Conservation (phyloP, 2,113 vertebrate species). For the Amblyornis subalaris region DNA sequence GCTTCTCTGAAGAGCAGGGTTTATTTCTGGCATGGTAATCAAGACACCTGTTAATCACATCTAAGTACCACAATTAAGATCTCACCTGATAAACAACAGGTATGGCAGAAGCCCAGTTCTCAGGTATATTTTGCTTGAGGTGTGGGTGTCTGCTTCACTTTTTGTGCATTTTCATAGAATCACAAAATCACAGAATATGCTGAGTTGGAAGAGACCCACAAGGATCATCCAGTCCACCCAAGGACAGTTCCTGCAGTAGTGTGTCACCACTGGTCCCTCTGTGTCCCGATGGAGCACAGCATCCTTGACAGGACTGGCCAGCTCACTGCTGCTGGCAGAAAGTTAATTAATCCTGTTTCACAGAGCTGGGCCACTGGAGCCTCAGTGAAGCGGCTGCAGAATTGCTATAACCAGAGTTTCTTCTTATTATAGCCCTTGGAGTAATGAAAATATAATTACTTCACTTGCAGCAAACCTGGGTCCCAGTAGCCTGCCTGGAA, state of each 20-base stretch:
- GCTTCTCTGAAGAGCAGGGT: neutral
- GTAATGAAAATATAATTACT: neutral
- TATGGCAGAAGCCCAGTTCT: neutral
- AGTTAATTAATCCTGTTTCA: neutral
- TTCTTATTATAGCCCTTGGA: neutral
- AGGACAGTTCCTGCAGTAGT: neutral
- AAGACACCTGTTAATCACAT: neutral
- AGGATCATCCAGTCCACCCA: neutral
- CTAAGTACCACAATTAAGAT: neutral
- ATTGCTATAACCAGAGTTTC: neutral
- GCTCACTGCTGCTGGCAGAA: neutral
- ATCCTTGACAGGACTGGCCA: neutral
- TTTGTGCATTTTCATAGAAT: neutral
- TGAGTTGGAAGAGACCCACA: neutral
- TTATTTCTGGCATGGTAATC: neutral
- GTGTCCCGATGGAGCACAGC: neutral
- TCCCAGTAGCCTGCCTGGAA: neutral
- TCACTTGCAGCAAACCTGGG: neutral
- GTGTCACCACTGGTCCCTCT: neutral
- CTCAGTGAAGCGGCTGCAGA: neutral
- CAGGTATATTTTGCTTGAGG: neutral
- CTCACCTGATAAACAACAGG: neutral
- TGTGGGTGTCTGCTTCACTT: rapidly evolving
- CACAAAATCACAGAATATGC: neutral
- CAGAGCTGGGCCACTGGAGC: neutral